phyloP scores from a whole-genome alignment of 2,888 invertebrate genomes.

The Athalia circularis region DNA sequence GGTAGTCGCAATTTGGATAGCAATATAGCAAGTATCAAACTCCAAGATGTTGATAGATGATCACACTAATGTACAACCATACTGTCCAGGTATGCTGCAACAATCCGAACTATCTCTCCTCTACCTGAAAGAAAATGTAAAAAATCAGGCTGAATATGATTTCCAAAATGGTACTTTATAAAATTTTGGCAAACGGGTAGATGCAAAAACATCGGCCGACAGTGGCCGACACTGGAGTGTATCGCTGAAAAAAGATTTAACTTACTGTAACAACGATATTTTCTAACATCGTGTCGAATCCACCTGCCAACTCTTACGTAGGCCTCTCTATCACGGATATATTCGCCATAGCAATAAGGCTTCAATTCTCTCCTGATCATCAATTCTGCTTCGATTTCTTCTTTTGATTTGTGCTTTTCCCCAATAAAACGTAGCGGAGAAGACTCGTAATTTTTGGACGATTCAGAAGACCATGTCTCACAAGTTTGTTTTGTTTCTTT shows the following conservation, averaged over 20 bases:
- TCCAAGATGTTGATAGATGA: background rate
- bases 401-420: slow-evolving; percentile 56
- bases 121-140: slow-evolving; percentile 31
- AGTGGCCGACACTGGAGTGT: slow-evolving; percentile 3
- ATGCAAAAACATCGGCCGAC: too few relatives aligned
- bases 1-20: too few relatives aligned
- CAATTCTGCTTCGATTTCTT: slow-evolving; percentile 63
- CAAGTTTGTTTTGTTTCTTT: too few relatives aligned
- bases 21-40: too few relatives aligned
- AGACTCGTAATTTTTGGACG: too few relatives aligned
- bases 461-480: too few relatives aligned
- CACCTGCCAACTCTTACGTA: slow-evolving; percentile 64
- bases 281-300: slow-evolving; percentile 61
- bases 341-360: slow-evolving; percentile 44
- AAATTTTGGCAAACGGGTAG: too few relatives aligned
- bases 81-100: background rate
- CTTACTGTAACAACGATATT: slow-evolving; percentile 62
- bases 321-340: slow-evolving; percentile 63
- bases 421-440: too few relatives aligned
- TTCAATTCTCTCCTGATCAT: slow-evolving; percentile 46
- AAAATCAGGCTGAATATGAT: background rate
- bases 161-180: background rate
- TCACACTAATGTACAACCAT: background rate
- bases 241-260: background rate
- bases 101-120: slow-evolving; percentile 7